Conservation (phyloP, 2,797 vertebrate genomes). For the Limnodromus scolopaceus region DNA sequence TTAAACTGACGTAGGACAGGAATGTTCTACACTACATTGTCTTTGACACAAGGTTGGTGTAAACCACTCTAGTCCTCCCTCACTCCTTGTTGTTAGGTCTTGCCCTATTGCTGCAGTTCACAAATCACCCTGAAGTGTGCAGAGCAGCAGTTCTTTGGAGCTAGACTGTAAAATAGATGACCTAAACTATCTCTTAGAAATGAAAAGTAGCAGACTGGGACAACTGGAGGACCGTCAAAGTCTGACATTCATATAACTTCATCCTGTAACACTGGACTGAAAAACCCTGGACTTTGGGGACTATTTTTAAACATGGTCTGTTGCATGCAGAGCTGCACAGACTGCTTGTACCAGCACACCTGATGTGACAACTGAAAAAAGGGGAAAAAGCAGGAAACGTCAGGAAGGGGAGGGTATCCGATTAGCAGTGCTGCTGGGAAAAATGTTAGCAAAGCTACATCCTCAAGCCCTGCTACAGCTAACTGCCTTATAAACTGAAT, state of each 20-base stretch:
- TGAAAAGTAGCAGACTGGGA: not conserved
- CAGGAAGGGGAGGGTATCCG: not conserved
- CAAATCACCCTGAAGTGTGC: not conserved
- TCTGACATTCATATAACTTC: not conserved
- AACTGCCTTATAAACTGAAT: not conserved
- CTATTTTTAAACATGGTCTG: not conserved
- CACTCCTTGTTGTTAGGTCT: not conserved
- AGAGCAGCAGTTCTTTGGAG: not conserved
- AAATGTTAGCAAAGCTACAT: not conserved
- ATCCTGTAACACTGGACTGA: not conserved
- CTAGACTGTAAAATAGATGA: not conserved
- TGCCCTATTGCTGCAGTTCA: not conserved
- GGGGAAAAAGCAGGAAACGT: not conserved
- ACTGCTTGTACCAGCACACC: not conserved
- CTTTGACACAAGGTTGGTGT: not conserved
- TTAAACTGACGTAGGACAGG: not conserved
- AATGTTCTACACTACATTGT: not conserved
- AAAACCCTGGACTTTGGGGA: not conserved
- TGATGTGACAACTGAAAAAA: not conserved
- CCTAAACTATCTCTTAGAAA: not conserved
- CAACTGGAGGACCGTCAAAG: not conserved
- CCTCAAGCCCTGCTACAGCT: not conserved
- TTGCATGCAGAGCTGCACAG: not conserved
- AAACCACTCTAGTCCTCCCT: not conserved
- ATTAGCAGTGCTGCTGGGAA: not conserved